Conservation (phyloP, 2,888 invertebrate genomes). For the Brachyptera risi region DNA sequence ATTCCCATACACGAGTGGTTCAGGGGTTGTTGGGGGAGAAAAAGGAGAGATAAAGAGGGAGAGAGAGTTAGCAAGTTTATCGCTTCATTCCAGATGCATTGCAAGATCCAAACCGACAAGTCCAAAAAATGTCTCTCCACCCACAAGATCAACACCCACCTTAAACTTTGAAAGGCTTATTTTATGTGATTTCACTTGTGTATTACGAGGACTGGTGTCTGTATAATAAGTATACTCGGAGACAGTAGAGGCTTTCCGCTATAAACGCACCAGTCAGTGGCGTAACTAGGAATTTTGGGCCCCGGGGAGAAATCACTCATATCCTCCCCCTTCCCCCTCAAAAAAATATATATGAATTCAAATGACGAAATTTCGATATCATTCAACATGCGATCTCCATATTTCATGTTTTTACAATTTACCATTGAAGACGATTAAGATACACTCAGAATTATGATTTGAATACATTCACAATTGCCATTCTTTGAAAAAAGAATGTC, state of each 20-base stretch:
- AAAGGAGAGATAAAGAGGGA: not conserved
- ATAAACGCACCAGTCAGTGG: conserved; percentile 1
- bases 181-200: not conserved
- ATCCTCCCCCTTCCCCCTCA: too few relatives aligned
- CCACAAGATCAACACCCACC: not conserved
- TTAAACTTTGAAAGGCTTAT: conserved; percentile 1
- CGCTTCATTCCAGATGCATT: conserved; percentile 5
- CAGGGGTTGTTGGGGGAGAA: not conserved
- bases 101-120: not conserved
- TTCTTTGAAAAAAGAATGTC: too few relatives aligned
- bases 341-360: too few relatives aligned
- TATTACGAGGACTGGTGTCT: not conserved
- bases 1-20: not conserved
- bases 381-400: too few relatives aligned
- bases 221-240: not conserved
- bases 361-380: too few relatives aligned
- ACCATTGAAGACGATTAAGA: too few relatives aligned
- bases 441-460: too few relatives aligned
- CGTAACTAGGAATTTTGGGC: too few relatives aligned
- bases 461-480: too few relatives aligned
- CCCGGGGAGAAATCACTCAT: too few relatives aligned
- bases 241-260: conserved; percentile 6
- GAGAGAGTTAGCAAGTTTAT: too few relatives aligned
- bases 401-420: too few relatives aligned
- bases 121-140: not conserved